Base-by-base conservation (phyloP, 1,140 invertebrate genomes). In the Bombyx mandarina region DNA sequence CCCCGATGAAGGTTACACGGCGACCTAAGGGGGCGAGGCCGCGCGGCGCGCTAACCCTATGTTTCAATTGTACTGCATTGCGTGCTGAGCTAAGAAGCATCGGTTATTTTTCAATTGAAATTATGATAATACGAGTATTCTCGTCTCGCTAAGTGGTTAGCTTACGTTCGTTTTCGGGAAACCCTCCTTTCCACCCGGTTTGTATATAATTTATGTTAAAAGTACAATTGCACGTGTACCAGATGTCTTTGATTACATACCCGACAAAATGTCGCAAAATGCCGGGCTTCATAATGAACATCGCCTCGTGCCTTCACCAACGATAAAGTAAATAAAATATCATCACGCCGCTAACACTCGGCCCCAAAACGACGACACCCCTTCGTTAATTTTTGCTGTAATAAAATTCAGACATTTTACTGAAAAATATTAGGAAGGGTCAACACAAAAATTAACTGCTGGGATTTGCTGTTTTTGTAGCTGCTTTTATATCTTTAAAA, bases 201-300 rank as follows among this genome's bases (percentile, higher is more conserved):
- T 35, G 26, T 35, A 35, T 3, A 35, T 35, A 2, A 35, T 35
- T 35, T 35, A 5, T 35, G 26, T 57, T 61, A 63, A 68, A 56
- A 8, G 73, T 73, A 80, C 63, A 78, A 77, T 77, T 72, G 69
- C 71, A 75, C 67, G 70, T 76, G 77, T 74, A 75, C 61, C 81
- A 80, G 76, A 82, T 84, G 81, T 80, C 72, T 81, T 81, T 83
- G 84, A 86, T 84, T 81, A 78, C 76, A 77, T 71, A 81, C 69
- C 77, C 75, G 66, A 81, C 80, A 74, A 72, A 79, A 82, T 81
- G 75, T 69, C 65, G 61, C 62, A 79, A 79, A 77, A 71, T 79
- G 75, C 76, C 65, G 66, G 71, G 78, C 67, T 77, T 79, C 68
- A 79, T 82, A 82, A 79, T 66, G 61, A 72, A 72, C 66, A 71